These are phyloP conservation scores for Gobiocypris rarus DNA, from an alignment of 2,113 vertebrate species.

Conservation along the genomic window DNA sequence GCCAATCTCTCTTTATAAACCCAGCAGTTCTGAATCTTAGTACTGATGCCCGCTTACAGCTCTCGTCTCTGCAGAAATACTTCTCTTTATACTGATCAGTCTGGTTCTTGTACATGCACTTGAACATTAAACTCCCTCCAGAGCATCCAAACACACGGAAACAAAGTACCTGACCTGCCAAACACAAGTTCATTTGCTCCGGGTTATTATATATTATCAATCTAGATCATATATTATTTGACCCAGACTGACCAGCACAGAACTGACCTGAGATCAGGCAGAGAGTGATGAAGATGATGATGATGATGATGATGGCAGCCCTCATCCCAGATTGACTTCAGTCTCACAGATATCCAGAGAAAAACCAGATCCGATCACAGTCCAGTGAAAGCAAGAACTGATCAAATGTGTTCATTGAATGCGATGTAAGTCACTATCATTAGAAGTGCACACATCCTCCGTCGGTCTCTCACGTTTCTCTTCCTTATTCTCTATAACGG, in stretches of 20 bases:
- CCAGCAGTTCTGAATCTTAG: neutral
- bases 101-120: neutral
- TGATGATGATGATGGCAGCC: neutral
- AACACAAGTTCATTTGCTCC: neutral
- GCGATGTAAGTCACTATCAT: neutral
- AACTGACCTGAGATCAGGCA: slow-evolving; percentile 27
- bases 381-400: neutral
- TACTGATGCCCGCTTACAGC: neutral
- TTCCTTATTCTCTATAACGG: neutral
- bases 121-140: slow-evolving; percentile 21
- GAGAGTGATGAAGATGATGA: neutral
- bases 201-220: neutral
- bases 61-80: neutral
- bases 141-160: neutral
- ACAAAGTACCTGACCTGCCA: neutral
- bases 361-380: neutral
- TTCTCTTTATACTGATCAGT: neutral
- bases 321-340: neutral
- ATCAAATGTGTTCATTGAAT: neutral
- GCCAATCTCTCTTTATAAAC: accelerated
- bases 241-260: neutral
- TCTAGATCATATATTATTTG: neutral
- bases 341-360: neutral
- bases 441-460: neutral
- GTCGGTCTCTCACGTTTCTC: neutral